phyloP scores from a whole-genome alignment of 2,113 vertebrate species.

The Amphiprion ocellaris region DNA sequence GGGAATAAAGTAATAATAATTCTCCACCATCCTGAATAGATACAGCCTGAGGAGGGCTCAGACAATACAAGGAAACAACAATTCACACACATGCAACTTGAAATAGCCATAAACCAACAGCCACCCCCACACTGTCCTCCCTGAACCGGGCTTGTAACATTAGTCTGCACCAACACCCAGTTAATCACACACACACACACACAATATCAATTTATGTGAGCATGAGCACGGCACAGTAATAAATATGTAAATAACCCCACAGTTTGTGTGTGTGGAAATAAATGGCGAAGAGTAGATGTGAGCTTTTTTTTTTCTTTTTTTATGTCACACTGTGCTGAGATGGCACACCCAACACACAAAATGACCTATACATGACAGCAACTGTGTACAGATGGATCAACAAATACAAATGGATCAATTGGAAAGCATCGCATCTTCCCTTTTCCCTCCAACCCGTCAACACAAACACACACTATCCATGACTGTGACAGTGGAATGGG shows the following conservation, averaged over 20 bases:
- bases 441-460: conserved; percentile 3
- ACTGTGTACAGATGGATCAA: conserved; percentile 52
- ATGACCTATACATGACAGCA: conserved; percentile 47
- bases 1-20: conserved; percentile 59
- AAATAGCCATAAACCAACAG: conserved; percentile 64
- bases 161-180: conserved; percentile 45
- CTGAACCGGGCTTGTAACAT: conserved; percentile 49
- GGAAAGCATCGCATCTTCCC: conserved; percentile 22
- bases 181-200: conserved; percentile 50
- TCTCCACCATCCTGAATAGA: conserved; percentile 52
- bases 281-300: conserved; percentile 34
- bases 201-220: conserved; percentile 54
- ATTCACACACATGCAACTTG: conserved; percentile 29
- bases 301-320: conserved; percentile 46
- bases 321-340: conserved; percentile 38
- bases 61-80: conserved; percentile 53
- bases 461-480: conserved; percentile 46
- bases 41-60: conserved; percentile 32
- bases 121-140: conserved; percentile 48
- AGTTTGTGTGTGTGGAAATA: conserved; percentile 41
- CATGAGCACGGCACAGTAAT: conserved; percentile 60
- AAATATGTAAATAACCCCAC: conserved; percentile 73
- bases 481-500: conserved; percentile 58
- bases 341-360: conserved; percentile 33
- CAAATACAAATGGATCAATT: conserved; percentile 67